A percentile compares a stretch with the other conserved stretches of the same genome.
Conservation (phyloP, 2,888 invertebrate species). For the Nephrotoma guestfalica region DNA sequence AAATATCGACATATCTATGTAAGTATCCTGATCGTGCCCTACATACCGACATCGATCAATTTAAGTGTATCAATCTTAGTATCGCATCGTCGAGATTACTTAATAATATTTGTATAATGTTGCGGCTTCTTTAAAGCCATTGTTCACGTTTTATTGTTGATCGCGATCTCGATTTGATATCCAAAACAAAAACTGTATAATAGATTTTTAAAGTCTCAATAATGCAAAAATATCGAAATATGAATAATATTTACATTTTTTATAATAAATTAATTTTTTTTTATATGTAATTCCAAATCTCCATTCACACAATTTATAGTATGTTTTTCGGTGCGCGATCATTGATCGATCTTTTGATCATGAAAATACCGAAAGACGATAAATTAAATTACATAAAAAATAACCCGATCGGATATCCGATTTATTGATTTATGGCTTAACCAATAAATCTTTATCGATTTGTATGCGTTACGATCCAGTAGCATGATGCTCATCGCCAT, state of each 20-base stretch:
- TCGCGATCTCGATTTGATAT: not conserved
- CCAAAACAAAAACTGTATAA: not conserved
- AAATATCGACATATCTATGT: not conserved
- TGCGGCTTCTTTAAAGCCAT: not conserved
- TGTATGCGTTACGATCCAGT: not conserved
- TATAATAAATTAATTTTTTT: not conserved
- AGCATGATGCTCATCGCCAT: not conserved
- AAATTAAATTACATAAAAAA: not conserved
- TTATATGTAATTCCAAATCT: not conserved
- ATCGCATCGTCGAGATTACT: not conserved
- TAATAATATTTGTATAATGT: not conserved
- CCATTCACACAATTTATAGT: not conserved
- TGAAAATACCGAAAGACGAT: not conserved
- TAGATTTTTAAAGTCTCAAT: not conserved
- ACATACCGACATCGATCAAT: not conserved
- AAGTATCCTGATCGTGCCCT: not conserved
- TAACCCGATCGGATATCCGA: not conserved
- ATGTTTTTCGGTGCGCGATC: not conserved
- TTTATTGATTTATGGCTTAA: not conserved
- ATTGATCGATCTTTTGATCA: constrained; percentile 1
- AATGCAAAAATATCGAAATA: not conserved
- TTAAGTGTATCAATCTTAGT: not conserved
- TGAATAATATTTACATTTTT: constrained; percentile 2
- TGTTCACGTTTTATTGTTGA: not conserved
- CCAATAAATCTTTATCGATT: not conserved